phyloP scores from a whole-genome alignment of 2,113 vertebrate species.

The Lepus timidus region DNA sequence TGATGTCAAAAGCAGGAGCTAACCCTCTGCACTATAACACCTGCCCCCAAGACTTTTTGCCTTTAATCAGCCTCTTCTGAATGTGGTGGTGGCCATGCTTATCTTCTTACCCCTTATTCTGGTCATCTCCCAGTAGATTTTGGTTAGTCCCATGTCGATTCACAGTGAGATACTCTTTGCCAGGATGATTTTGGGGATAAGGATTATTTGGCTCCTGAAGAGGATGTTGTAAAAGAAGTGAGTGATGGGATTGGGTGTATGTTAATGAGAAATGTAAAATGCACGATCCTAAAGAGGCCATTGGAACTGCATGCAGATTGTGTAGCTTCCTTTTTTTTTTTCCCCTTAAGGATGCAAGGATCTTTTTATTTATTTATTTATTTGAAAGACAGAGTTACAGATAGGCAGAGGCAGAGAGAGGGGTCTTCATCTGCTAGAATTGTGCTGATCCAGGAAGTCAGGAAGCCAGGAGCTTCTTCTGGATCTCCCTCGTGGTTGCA shows the following conservation, averaged over 20 bases:
- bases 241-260: not conserved
- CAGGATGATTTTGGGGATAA: not conserved
- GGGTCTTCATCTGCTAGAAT: no score
- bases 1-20: no score
- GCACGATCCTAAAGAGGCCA: not conserved
- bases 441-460: no score
- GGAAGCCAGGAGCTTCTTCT: no score
- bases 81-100: not conserved
- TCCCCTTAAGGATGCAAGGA: no score
- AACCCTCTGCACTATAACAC: no score
- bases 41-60: not conserved
- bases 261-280: not conserved
- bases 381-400: no score
- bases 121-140: not conserved
- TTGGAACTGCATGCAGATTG: not conserved
- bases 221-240: not conserved
- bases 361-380: no score
- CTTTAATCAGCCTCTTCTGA: not conserved
- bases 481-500: no score
- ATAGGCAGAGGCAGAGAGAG: no score
- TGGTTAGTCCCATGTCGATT: not conserved
- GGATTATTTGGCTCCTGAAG: not conserved
- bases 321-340: no score
- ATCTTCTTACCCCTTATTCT: not conserved
- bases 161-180: not conserved